Conservation (phyloP, 1,140 invertebrate genomes). For the Megathymus violae region DNA sequence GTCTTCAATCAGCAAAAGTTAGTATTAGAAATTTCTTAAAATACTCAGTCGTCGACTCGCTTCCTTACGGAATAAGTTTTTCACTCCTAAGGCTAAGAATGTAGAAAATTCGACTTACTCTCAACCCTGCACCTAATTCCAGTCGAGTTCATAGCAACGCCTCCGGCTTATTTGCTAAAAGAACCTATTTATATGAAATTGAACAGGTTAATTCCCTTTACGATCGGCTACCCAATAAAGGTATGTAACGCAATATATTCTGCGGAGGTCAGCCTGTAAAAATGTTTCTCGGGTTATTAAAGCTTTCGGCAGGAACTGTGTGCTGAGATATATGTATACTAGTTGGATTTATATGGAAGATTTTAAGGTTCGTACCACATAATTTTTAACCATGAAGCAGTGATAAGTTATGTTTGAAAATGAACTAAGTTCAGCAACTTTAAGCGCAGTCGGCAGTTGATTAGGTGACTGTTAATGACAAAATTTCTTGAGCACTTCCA, state of each 20-base stretch:
- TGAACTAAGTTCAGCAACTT: too few relatives aligned
- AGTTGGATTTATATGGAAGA: not conserved
- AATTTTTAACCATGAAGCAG: too few relatives aligned
- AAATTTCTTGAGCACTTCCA: too few relatives aligned
- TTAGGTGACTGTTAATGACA: too few relatives aligned
- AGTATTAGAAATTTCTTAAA: too few relatives aligned
- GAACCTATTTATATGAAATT: constrained; percentile 48
- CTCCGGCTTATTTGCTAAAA: constrained; percentile 37
- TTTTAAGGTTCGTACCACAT: not conserved
- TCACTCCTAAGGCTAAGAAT: not conserved
- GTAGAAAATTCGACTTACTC: not conserved
- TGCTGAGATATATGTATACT: not conserved
- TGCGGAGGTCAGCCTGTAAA: constrained; percentile 22
- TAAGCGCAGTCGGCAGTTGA: too few relatives aligned
- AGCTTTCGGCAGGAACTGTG: constrained; percentile 5
- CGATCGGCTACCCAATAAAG: constrained; percentile 48
- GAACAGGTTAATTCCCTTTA: constrained; percentile 52
- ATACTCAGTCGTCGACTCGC: too few relatives aligned
- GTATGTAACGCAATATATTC: constrained; percentile 42
- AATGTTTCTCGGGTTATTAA: constrained; percentile 20
- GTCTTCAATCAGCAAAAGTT: too few relatives aligned
- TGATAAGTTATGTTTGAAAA: too few relatives aligned
- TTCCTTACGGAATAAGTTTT: too few relatives aligned
- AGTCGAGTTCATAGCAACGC: constrained; percentile 17
- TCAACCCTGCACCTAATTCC: constrained; percentile 22